Evolutionary conservation across 2,113 vertebrate genomes (phyloP).

Genomic region (Colistium nudipinnis): DNA sequence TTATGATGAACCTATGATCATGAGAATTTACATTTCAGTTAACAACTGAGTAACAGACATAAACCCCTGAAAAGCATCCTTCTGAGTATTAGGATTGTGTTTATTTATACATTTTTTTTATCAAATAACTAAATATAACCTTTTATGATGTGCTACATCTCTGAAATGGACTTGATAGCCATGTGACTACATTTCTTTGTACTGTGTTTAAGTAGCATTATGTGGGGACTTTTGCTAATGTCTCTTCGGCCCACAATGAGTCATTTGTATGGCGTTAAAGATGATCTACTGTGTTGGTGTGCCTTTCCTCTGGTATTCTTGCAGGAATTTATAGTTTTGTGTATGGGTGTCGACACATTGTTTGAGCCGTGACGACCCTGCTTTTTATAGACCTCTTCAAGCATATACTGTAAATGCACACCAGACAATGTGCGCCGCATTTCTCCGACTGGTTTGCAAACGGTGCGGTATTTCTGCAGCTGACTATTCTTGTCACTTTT

Average conservation of each 20-base stretch:
- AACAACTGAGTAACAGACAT: no score
- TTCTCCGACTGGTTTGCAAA: neutral
- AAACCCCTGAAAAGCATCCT: no score
- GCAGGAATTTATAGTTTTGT: conserved; percentile 12
- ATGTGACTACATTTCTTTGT: no score
- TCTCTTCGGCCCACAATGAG: neutral
- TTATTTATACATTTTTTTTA: no score
- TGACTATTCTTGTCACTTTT: conserved; percentile 29
- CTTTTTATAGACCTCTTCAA: conserved; percentile 29
- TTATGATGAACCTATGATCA: no score
- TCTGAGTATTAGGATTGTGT: no score
- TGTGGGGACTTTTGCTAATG: neutral
- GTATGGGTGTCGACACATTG: neutral
- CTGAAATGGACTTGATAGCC: no score
- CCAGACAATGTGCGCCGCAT: conserved; percentile 13
- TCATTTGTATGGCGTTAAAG: neutral
- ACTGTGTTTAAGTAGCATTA: no score
- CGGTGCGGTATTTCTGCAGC: neutral
- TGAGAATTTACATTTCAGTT: no score
- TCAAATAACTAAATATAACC: no score
- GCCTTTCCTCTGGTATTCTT: conserved; percentile 4
- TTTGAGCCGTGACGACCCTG: conserved; percentile 11
- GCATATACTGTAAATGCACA: neutral
- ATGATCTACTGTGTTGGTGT: neutral
- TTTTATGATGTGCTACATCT: no score